Evolutionary conservation across 1,140 invertebrate species (phyloP).

Genomic region (Bombus confusus): DNA sequence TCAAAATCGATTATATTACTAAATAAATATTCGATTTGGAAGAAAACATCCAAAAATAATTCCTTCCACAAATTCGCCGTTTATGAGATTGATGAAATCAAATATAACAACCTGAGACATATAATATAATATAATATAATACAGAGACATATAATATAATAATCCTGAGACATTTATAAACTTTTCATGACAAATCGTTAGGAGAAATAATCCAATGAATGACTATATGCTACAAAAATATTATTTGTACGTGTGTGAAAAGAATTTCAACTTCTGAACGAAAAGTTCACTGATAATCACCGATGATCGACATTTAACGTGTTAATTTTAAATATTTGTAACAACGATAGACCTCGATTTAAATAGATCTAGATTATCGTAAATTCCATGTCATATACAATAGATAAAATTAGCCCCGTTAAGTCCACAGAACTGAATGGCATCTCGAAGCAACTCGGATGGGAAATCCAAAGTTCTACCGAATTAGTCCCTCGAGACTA

Average conservation of each 20-base stretch:
- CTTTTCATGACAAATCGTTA: background rate
- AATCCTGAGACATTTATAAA: background rate
- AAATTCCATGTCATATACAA: background rate
- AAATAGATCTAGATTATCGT: background rate
- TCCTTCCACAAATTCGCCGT: background rate
- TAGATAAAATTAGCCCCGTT: background rate
- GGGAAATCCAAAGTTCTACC: background rate
- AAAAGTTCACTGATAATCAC: background rate
- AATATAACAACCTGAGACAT: no score
- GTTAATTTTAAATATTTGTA: background rate
- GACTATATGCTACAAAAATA: no score
- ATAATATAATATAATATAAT: no score
- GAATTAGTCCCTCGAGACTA: constrained; percentile 4
- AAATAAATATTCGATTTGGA: background rate
- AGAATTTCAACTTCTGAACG: background rate
- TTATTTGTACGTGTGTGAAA: no score
- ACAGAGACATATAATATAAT: no score
- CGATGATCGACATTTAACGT: background rate
- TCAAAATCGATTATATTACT: background rate
- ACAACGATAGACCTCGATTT: background rate
- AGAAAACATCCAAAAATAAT: background rate
- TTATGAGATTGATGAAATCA: background rate
- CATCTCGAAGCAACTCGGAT: background rate
- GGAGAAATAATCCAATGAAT: background rate
- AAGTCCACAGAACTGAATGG: background rate